Evolutionary conservation across 1,140 invertebrate genomes (phyloP).

Genomic region (Vanessa atalanta): DNA sequence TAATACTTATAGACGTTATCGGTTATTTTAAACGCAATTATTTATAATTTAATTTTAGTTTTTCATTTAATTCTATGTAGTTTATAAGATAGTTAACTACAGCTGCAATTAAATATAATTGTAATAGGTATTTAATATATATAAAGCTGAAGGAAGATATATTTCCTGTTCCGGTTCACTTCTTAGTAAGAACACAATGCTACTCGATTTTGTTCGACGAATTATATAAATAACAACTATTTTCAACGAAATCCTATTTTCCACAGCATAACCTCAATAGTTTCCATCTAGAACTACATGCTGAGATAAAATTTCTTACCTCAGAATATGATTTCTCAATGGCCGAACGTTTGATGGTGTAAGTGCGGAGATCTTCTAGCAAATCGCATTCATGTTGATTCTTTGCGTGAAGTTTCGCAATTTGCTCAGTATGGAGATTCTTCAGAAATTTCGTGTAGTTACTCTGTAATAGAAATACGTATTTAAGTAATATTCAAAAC

Average conservation of each 20-base stretch:
- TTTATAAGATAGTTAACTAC: too few relatives aligned
- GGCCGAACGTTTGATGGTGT: constrained; percentile 93
- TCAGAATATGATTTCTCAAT: constrained; percentile 98
- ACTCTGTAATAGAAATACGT: constrained; percentile 83
- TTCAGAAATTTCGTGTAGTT: constrained; percentile 94
- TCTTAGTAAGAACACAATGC: too few relatives aligned
- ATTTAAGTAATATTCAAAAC: background rate
- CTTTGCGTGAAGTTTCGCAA: constrained; percentile 94
- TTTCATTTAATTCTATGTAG: too few relatives aligned
- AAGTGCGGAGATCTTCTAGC: constrained; percentile 95
- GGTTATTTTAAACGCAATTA: too few relatives aligned
- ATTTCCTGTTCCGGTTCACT: too few relatives aligned
- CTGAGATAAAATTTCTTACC: constrained; percentile 77
- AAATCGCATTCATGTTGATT: constrained; percentile 98
- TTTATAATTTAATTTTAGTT: too few relatives aligned
- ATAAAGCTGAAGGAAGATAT: too few relatives aligned
- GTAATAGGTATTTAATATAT: too few relatives aligned
- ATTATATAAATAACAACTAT: too few relatives aligned
- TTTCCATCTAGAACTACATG: background rate
- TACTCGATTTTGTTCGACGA: too few relatives aligned
- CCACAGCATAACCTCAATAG: background rate
- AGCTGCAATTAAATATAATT: too few relatives aligned
- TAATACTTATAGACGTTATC: too few relatives aligned
- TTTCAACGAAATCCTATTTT: background rate
- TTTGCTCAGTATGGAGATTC: constrained; percentile 95